Percentiles rank a stretch among this genome's conserved stretches.
Evolutionary conservation across 2,888 invertebrate genomes (phyloP).

Genomic region (Micoletzkya japonica): DNA sequence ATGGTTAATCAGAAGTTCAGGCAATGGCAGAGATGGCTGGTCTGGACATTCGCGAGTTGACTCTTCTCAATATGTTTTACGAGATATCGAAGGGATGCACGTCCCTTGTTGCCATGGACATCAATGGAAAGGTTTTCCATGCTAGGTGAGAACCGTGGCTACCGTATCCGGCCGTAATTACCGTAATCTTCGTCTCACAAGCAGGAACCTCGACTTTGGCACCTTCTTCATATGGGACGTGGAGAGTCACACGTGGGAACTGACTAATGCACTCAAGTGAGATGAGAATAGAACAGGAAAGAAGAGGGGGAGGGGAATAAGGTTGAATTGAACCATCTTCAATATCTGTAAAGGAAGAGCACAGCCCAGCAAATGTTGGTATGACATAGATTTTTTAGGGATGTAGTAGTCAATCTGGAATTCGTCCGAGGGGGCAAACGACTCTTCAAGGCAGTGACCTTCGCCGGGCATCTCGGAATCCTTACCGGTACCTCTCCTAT

Average conservation of each 20-base stretch:
- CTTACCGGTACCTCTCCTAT: constrained; percentile 55
- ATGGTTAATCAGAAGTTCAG: constrained; percentile 27
- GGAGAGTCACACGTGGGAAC: constrained; percentile 31
- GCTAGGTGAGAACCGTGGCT: constrained; percentile 64
- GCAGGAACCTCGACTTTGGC: constrained; percentile 69
- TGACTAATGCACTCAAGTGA: constrained; percentile 32
- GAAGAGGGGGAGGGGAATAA: neutral
- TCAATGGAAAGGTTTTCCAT: constrained; percentile 66
- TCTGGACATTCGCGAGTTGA: constrained; percentile 65
- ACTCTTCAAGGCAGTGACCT: constrained; percentile 68
- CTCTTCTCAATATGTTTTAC: constrained; percentile 70
- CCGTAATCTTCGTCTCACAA: no score
- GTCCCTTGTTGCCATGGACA: constrained; percentile 68
- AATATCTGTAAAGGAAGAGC: no score
- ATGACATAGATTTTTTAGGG: neutral
- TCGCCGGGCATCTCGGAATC: constrained; percentile 69
- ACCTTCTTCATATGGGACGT: constrained; percentile 35
- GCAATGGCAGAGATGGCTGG: constrained; percentile 35
- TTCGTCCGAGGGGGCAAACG: constrained; percentile 64
- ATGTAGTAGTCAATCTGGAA: constrained; percentile 64
- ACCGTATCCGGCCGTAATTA: no score
- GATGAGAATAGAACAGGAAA: neutral
- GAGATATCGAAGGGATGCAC: constrained; percentile 70
- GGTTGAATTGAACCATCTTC: neutral
- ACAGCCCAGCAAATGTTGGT: neutral